A percentile compares a stretch with the other conserved stretches of the same genome.
phyloP scores from a whole-genome alignment of 2,888 invertebrate genomes.

The Cylindroiulus punctatus region DNA sequence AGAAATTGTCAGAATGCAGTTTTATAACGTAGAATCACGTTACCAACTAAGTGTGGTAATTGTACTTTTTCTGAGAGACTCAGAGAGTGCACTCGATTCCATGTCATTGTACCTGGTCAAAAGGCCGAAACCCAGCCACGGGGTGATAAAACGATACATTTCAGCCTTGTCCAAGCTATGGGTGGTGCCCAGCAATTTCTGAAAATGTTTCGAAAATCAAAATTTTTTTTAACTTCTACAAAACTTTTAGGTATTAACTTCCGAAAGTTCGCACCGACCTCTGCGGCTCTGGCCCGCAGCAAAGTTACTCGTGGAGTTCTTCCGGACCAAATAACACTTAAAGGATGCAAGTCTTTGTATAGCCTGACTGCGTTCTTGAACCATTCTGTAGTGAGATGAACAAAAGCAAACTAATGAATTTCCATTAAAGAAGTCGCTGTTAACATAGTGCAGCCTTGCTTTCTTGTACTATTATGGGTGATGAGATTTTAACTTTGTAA shows the following conservation, averaged over 20 bases:
- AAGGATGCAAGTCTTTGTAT: neutral
- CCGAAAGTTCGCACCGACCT: neutral
- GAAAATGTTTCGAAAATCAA: slow-evolving; percentile 2
- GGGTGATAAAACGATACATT: slow-evolving; percentile 11
- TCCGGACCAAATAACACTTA: slow-evolving; percentile 5
- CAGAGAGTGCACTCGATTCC: too few relatives aligned
- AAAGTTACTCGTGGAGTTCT: neutral
- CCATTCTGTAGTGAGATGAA: neutral
- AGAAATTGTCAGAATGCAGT: neutral
- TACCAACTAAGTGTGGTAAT: neutral
- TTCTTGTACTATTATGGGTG: too few relatives aligned
- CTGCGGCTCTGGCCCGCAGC: slow-evolving; percentile 8
- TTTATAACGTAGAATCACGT: too few relatives aligned
- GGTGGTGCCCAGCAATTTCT: slow-evolving; percentile 48
- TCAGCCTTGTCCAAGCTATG: slow-evolving; percentile 22
- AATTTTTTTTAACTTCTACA: neutral
- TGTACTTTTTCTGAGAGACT: too few relatives aligned
- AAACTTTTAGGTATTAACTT: neutral
- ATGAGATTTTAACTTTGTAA: too few relatives aligned
- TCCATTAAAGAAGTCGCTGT: neutral
- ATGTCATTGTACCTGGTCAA: slow-evolving; percentile 48
- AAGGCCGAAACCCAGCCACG: slow-evolving; percentile 49
- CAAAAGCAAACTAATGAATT: neutral
- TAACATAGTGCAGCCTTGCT: too few relatives aligned
- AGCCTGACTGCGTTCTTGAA: neutral